Conservation (phyloP, 2,888 invertebrate species). For the Troides aeacus region DNA sequence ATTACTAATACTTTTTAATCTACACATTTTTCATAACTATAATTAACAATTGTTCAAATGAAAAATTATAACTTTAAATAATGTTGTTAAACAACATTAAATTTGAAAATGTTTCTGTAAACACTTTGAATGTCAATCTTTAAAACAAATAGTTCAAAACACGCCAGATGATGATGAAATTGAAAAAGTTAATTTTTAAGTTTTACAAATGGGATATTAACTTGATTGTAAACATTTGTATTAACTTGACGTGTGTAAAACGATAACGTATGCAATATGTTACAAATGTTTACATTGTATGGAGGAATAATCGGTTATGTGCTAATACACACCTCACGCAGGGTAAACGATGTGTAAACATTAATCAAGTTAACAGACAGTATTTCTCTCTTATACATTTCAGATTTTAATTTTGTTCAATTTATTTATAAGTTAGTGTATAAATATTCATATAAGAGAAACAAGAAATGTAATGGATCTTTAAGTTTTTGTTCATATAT, state of each 20-base stretch:
- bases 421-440: no score
- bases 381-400: background rate
- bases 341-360: conserved; percentile 43
- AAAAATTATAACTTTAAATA: no score
- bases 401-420: background rate
- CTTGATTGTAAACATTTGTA: conserved; percentile 61
- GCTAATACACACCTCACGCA: conserved; percentile 52
- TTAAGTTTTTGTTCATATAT: no score
- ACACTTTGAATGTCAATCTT: no score
- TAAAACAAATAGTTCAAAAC: background rate
- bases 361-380: conserved; percentile 12
- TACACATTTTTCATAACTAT: no score
- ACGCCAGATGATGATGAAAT: background rate
- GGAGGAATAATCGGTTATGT: conserved; percentile 53
- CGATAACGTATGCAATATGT: conserved; percentile 62
- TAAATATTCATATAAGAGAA: no score
- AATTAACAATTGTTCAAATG: no score
- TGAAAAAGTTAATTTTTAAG: conserved; percentile 10
- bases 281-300: conserved; percentile 63
- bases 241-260: conserved; percentile 56
- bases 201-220: conserved; percentile 44
- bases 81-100: no score
- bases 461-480: no score
- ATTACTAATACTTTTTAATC: no score
- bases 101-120: no score